These are phyloP conservation scores for Coilia nasus DNA, from an alignment of 2,797 vertebrate species.

Conservation along the genomic window DNA sequence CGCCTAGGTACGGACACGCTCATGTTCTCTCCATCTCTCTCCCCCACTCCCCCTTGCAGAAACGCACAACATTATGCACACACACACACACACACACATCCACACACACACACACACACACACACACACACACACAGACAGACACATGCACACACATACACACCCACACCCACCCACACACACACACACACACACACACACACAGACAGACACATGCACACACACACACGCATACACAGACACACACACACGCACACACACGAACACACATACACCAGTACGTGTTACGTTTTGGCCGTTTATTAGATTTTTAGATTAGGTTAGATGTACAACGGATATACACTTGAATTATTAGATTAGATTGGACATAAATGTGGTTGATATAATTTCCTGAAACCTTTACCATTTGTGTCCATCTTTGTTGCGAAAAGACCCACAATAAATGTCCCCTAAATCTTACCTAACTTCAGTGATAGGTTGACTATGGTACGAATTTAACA, in stretches of 20 bases:
- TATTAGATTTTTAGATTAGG: background rate
- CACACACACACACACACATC: background rate
- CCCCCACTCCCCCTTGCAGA: background rate
- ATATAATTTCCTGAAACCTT: background rate
- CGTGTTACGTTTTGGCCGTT: background rate
- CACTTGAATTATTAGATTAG: too few relatives aligned
- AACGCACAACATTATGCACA: background rate
- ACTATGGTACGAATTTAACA: background rate
- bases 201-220: too few relatives aligned
- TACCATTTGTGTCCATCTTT: background rate
- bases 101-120: background rate
- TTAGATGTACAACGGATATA: background rate
- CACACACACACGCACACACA: conserved; percentile 7
- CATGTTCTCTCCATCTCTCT: background rate
- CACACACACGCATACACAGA: background rate
- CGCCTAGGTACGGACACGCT: background rate
- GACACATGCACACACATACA: background rate
- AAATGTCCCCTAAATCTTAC: background rate
- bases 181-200: too few relatives aligned
- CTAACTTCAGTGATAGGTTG: background rate
- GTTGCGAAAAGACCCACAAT: background rate
- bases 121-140: background rate
- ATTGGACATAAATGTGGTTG: background rate
- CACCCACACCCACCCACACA: background rate
- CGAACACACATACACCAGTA: background rate